Percentiles rank a stretch among this genome's conserved stretches.
These are phyloP conservation scores for Heliopora coerulea DNA, from an alignment of 92 coral and sea anemone species.

Conservation along the genomic window DNA sequence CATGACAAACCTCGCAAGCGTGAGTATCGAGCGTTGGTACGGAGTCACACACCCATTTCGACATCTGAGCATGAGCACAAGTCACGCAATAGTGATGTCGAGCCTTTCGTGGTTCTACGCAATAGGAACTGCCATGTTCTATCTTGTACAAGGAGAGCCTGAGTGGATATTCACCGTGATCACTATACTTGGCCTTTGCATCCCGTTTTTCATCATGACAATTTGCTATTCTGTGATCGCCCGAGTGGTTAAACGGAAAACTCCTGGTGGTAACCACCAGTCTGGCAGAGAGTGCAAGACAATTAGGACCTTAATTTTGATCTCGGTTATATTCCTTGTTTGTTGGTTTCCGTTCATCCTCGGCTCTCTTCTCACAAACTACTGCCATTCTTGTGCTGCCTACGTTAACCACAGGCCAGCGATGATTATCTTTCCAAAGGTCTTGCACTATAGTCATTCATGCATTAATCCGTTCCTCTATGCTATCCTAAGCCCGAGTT, in stretches of 20 bases:
- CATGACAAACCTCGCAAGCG: constrained; percentile 33
- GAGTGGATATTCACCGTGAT: constrained; percentile 19
- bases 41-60: constrained; percentile 33
- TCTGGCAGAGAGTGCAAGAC: constrained; percentile 28
- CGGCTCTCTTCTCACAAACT: constrained; percentile 20
- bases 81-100: neutral
- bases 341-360: constrained; percentile 35
- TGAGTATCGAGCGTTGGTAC: constrained; percentile 34
- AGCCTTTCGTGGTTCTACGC: constrained; percentile 14
- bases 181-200: constrained; percentile 13
- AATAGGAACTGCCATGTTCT: neutral
- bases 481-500: constrained; percentile 31
- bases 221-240: constrained; percentile 13
- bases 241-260: constrained; percentile 7
- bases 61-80: constrained; percentile 23
- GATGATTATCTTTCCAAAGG: constrained; percentile 8
- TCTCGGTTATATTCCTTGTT: constrained; percentile 2
- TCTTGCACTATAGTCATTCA: constrained; percentile 12
- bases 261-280: neutral
- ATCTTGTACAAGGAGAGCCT: neutral
- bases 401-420: constrained; percentile 21
- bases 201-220: constrained; percentile 17
- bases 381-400: constrained; percentile 8
- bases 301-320: constrained; percentile 19
- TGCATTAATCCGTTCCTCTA: constrained; percentile 32